phyloP scores from a whole-genome alignment of 1,140 invertebrate genomes.

The Rhizoglyphus robini region DNA sequence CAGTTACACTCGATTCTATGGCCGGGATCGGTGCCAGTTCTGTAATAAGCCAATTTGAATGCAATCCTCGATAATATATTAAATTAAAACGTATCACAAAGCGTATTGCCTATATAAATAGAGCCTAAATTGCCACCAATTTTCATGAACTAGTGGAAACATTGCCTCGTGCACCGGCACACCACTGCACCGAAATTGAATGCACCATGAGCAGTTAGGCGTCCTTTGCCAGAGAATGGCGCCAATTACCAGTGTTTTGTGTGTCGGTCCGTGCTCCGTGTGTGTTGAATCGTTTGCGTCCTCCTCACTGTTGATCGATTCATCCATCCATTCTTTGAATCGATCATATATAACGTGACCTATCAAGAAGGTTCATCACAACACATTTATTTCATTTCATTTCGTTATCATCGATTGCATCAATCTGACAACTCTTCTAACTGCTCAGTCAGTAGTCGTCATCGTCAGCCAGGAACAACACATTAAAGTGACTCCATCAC shows the following conservation, averaged over 20 bases:
- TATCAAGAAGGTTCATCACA: too few species aligned
- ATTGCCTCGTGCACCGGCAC: neutral
- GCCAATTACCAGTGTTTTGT: neutral
- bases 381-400: too few species aligned
- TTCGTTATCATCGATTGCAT: too few species aligned
- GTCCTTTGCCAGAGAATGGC: neutral
- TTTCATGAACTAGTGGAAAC: neutral
- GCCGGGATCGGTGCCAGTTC: neutral
- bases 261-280: too few species aligned
- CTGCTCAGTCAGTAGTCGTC: too few species aligned
- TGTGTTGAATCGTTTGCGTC: too few species aligned
- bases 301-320: too few species aligned
- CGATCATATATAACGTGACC: too few species aligned
- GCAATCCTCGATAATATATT: neutral
- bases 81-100: neutral
- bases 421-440: too few species aligned
- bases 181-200: neutral
- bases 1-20: neutral
- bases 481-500: too few species aligned
- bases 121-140: neutral
- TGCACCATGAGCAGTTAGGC: neutral
- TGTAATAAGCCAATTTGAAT: neutral
- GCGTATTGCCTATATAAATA: neutral
- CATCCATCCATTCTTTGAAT: too few species aligned
- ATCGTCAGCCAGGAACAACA: too few species aligned